phyloP scores from a whole-genome alignment of 1,140 invertebrate species.

The Neodiprion fabricii region DNA sequence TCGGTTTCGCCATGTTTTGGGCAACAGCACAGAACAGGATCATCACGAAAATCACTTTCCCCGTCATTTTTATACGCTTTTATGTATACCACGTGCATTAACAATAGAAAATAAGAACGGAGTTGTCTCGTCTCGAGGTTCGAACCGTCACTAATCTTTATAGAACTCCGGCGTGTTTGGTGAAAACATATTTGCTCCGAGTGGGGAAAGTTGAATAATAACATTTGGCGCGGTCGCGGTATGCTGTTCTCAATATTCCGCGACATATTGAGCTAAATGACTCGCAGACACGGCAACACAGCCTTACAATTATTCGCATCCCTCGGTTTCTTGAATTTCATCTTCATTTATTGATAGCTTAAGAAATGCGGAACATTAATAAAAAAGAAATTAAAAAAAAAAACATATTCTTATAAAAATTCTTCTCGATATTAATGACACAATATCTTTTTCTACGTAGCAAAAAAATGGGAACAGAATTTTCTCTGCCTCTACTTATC shows the following conservation, averaged over 20 bases:
- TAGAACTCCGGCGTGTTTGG: constrained; percentile 8
- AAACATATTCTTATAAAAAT: no score
- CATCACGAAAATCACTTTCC: constrained; percentile 32
- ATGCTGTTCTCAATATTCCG: not conserved
- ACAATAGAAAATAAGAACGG: not conserved
- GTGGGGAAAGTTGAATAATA: constrained; percentile 42
- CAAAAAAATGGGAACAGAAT: no score
- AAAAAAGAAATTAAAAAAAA: no score
- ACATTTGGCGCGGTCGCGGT: constrained; percentile 3
- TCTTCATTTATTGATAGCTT: no score
- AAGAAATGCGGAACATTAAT: no score
- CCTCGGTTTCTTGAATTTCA: no score
- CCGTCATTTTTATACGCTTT: not conserved
- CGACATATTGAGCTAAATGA: not conserved
- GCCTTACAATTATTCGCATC: no score
- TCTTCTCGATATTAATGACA: no score
- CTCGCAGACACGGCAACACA: no score
- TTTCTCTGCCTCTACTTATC: no score
- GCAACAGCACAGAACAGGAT: constrained; percentile 32
- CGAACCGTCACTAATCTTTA: not conserved
- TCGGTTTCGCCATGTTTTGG: constrained; percentile 44
- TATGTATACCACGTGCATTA: not conserved
- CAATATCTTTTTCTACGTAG: no score
- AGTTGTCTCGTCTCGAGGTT: not conserved
- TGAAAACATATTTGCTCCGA: constrained; percentile 40